Evolutionary conservation across 2,888 invertebrate species (phyloP), one percentile per base, ranked within the genome.

Genomic region (Matsumyia berberina): DNA sequence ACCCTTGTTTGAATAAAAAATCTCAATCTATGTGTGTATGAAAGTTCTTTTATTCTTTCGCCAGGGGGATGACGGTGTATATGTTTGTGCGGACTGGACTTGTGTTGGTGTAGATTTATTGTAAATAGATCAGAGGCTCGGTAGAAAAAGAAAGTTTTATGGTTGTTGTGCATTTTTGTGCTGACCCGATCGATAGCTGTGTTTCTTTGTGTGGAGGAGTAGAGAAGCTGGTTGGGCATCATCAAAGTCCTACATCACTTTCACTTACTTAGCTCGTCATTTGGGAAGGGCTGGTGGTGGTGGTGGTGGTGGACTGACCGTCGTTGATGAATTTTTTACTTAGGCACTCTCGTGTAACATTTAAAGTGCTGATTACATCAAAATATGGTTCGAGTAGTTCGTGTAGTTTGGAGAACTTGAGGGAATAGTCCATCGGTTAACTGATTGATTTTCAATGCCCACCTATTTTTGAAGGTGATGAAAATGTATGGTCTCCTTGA

Each of bases 41-140:
- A 24, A 51, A 19, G 69, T 69, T 74, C 24, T 35, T 74, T 62
- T 62, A 31, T 67, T 57, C 31, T 57, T 62, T 76, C 17, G 51
- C 8, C 49, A 53, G 15, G 37, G 58, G 66, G 66, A n/a, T n/a
- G 29, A 46, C 35, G 29, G 24, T 11, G 9, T 62, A 24, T 58
- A 15, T 70, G 44, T 69, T 53, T 58, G 60, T 24, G 51, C 53
- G 58, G 11, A 17, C 58, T 69, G 57, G 49, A 57, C 70, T 53
- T 64, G 80, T 85, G 60, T 76, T 80, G 60, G 80, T 80, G 80
- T 60, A 80, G 85, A 85, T 85, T 80, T 85, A 85, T 85, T 80
- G 85, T 80, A 76, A 85, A 85, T 85, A 85, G 85, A 85, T 85
- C 85, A 80, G 85, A 70, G 74, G 62, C 69, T 78, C 44, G 72